Evolutionary conservation across 2,797 vertebrate genomes (phyloP), one percentile per base, ranked within the genome.

Genomic region (Amniataba percoides): DNA sequence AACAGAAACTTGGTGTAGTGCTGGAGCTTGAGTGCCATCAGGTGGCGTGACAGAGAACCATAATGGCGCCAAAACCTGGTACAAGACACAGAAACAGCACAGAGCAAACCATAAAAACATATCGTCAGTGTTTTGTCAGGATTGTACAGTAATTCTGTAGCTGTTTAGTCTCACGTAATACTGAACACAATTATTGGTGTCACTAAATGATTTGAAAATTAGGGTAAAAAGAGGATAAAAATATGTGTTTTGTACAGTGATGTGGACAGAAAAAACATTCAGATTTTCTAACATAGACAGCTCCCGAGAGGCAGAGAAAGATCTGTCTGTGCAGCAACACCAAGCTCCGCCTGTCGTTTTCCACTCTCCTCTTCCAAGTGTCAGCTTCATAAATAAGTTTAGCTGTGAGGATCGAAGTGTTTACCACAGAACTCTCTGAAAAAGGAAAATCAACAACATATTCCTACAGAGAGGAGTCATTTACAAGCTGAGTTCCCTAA

Each of bases 1-100:
- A 99, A 99, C 49, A 99, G 95, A 82, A 99, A 99, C 94, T 99
- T 99, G 9, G 96, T 98, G 93, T 99, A 99, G 18, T 95, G 97
- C 91, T 97, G 95, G 71, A 99, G 94, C 83, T 97, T 98, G 73
- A 97, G 88, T 78, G 96, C 96, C 97, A 98, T 98, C 86, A 97
- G 94, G 91, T 97, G 96, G 64, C 95, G 95, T 1, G 97, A 97
- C 81, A 97, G 94, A 63, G 95, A 95, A 43, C 97, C 97, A 0
- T 99, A 97, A 66, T 94, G 96, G 0, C 93, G 96, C 97, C 96
- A 97, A 88, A 98, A 97, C 71, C 97, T 97, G 91, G 92, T 16
- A n/a, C 52, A 46, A 19, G 15, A 82, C 39, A 65, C 18, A 71
- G 9, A 77, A 52, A 58, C 4, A 16, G 34, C 46, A 71, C 42